Conservation (phyloP, 2,797 vertebrate genomes). For the Tenualosa ilisha region DNA sequence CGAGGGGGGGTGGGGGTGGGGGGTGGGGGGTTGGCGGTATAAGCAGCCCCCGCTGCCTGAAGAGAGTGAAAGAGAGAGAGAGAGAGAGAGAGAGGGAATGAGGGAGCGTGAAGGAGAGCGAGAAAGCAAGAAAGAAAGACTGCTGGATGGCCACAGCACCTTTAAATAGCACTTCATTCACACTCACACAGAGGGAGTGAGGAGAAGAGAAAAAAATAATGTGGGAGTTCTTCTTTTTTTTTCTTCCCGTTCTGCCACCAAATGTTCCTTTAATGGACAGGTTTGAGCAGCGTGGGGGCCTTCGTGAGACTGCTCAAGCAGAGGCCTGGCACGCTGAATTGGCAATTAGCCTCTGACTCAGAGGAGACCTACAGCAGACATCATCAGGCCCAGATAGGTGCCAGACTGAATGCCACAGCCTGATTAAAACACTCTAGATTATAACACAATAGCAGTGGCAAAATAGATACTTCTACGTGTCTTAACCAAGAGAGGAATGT, state of each 20-base stretch:
- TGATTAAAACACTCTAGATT: neutral
- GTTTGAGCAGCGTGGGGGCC: constrained; percentile 24
- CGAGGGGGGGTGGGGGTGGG: neutral
- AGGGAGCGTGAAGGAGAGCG: neutral
- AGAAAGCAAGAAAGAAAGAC: neutral
- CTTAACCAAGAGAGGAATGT: neutral
- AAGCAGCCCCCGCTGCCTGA: neutral
- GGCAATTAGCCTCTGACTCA: constrained; percentile 39
- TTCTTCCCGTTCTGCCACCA: constrained; percentile 6
- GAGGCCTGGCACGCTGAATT: constrained; percentile 26
- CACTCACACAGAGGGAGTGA: constrained; percentile 21
- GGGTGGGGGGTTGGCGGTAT: neutral
- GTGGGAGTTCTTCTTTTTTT: neutral
- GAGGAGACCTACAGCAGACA: constrained; percentile 28
- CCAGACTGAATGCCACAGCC: neutral
- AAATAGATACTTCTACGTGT: neutral
- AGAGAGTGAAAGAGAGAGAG: neutral
- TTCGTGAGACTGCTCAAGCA: constrained; percentile 26
- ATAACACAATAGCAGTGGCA: neutral
- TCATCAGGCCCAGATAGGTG: neutral
- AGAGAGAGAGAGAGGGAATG: neutral
- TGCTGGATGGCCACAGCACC: neutral
- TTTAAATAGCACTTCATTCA: constrained; percentile 34
- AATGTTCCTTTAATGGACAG: constrained; percentile 27
- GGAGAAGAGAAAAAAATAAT: neutral